A percentile compares a stretch with the other conserved stretches of the same genome.
These are phyloP conservation scores for Conus ventricosus DNA, from an alignment of 1,140 invertebrate genomes.

Conservation along the genomic window DNA sequence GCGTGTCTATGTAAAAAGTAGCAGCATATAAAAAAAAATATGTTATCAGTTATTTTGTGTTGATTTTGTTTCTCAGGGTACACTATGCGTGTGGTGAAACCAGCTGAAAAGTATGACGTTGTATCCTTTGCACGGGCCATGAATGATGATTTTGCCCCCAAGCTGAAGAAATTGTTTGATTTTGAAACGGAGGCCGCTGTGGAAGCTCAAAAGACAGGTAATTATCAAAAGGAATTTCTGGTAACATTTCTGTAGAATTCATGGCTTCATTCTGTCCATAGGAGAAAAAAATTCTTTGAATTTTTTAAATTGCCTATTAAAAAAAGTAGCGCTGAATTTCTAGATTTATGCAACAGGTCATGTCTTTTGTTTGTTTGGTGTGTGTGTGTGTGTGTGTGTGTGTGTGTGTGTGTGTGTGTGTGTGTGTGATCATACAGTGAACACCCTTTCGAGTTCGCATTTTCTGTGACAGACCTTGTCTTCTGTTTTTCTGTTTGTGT, in stretches of 20 bases:
- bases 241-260: too few relatives aligned
- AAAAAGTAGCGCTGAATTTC: not conserved
- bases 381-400: not conserved
- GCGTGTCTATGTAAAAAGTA: too few relatives aligned
- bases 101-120: slow-evolving; percentile 74
- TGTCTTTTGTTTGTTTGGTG: not conserved
- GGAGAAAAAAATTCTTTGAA: not conserved
- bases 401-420: not conserved
- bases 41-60: not conserved
- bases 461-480: too few relatives aligned
- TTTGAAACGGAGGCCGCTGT: slow-evolving; percentile 73
- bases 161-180: slow-evolving; percentile 73
- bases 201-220: slow-evolving; percentile 72
- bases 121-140: slow-evolving; percentile 74
- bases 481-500: too few relatives aligned
- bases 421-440: too few relatives aligned
- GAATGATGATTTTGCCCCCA: slow-evolving; percentile 74
- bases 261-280: not conserved
- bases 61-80: slow-evolving; percentile 61
- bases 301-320: not conserved
- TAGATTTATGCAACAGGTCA: too few relatives aligned
- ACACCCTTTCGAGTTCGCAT: too few relatives aligned
- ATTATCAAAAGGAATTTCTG: not conserved
- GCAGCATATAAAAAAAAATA: too few relatives aligned
- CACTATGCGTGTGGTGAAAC: slow-evolving; percentile 69